Evolutionary conservation across 2,113 vertebrate species (phyloP).

Genomic region (Thermophis baileyi): DNA sequence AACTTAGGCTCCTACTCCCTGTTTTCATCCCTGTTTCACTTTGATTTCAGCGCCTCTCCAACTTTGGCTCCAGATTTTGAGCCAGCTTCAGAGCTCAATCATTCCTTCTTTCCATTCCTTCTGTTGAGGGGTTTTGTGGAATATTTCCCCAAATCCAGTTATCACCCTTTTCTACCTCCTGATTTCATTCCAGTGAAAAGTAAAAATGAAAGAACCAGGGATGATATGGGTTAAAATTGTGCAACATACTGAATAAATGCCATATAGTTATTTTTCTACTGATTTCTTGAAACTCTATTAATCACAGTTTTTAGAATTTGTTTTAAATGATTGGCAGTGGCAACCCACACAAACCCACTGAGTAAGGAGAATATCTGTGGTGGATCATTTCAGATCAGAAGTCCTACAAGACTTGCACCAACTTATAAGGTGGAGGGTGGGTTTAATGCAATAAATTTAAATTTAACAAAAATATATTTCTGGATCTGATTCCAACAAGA

Average conservation of each 20-base stretch:
- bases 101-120: neutral
- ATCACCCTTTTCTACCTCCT: neutral
- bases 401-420: neutral
- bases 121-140: neutral
- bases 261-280: neutral
- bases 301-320: neutral
- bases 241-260: neutral
- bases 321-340: neutral
- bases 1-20: neutral
- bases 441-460: neutral
- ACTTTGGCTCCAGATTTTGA: neutral
- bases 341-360: neutral
- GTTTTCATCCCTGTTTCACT: neutral
- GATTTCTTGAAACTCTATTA: neutral
- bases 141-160: neutral
- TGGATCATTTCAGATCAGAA: neutral
- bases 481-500: neutral
- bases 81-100: neutral
- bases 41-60: neutral
- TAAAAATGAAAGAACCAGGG: neutral
- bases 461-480: neutral
- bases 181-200: neutral
- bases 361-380: neutral
- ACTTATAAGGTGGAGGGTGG: neutral
- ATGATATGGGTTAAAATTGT: neutral